Base-by-base conservation (phyloP, 1,140 invertebrate genomes). In the Coptotermes formosanus region DNA sequence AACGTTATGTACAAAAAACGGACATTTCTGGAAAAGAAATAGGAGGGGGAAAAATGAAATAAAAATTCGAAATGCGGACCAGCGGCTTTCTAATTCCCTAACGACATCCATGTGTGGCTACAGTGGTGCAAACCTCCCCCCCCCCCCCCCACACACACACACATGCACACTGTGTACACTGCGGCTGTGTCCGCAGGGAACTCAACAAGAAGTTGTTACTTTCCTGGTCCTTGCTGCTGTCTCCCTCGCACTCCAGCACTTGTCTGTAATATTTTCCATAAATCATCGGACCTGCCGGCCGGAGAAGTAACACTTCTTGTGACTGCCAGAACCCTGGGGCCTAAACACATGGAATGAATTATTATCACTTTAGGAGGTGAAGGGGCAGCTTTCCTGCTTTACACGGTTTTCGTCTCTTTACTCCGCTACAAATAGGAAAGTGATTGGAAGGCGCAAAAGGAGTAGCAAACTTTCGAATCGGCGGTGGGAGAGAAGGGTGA, bases 221-320 rank as follows among this genome's bases (percentile, higher is more conserved):
- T 87, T 85, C 85, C 30, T 14, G 48, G 85, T 38, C 38, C 4
- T 38, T 2, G 38, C 38, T 38, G 8, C 23, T 44, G 44, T 30
- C 64, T 52, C 59, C 69, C 82, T 45, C 52, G 44, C 32, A 55
- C 59, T 82, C 75, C 86, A 86, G 64, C 82, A 84, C 86, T 84
- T 88, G 88, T 87, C 86, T 85, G 88, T 87, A 88, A 88, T 88
- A 88, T 88, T 88, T 88, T 88, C 87, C 89, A 89, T 89, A 89
- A 89, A 89, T 89, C 89, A 89, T 89, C 88, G 89, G 89, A 89
- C 89, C 85, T 85, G 85, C 85, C 44, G 64, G 75, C n/a, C 83
- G 83, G 48, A 59, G 48, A 59, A 43, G 21, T 11, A 45, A 32
- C 25, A n/a, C 82, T 83, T 83, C 82, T 83, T 83, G 82, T 38